Evolutionary conservation across 2,113 vertebrate species (phyloP).

Genomic region (Chaetodon auriga): DNA sequence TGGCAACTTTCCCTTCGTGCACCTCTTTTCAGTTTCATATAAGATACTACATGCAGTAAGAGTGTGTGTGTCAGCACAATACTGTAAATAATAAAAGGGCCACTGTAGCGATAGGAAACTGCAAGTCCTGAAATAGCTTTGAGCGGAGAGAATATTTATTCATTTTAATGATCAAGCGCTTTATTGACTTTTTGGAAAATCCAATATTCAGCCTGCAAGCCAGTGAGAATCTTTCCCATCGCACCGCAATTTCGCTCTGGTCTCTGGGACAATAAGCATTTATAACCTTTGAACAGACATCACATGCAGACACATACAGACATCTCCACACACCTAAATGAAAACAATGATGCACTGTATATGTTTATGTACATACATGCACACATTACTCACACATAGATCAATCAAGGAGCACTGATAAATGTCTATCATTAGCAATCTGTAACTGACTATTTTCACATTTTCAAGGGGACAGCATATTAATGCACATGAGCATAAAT

Average conservation of each 20-base stretch:
- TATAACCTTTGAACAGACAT: slow-evolving; percentile 72
- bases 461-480: background rate
- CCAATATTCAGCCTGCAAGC: slow-evolving; percentile 85
- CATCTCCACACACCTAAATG: slow-evolving; percentile 34
- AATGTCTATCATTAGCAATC: background rate
- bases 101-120: slow-evolving; percentile 72
- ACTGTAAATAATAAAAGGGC: slow-evolving; percentile 83
- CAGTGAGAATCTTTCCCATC: slow-evolving; percentile 76
- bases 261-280: slow-evolving; percentile 80
- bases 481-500: background rate
- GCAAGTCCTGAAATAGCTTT: slow-evolving; percentile 81
- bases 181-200: slow-evolving; percentile 87
- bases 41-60: slow-evolving; percentile 62
- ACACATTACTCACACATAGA: background rate
- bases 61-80: slow-evolving; percentile 80
- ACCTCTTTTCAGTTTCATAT: slow-evolving; percentile 71
- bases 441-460: background rate
- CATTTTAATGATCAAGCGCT: slow-evolving; percentile 85
- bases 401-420: background rate
- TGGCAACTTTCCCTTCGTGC: slow-evolving; percentile 70
- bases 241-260: slow-evolving; percentile 77
- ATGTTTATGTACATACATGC: background rate
- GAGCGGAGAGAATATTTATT: slow-evolving; percentile 86
- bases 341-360: slow-evolving; percentile 26
- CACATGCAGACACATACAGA: slow-evolving; percentile 19